A percentile compares a stretch with the other conserved stretches of the same genome.
phyloP scores from a whole-genome alignment of 2,797 vertebrate genomes.

The Percopsis omiscomaycus region DNA sequence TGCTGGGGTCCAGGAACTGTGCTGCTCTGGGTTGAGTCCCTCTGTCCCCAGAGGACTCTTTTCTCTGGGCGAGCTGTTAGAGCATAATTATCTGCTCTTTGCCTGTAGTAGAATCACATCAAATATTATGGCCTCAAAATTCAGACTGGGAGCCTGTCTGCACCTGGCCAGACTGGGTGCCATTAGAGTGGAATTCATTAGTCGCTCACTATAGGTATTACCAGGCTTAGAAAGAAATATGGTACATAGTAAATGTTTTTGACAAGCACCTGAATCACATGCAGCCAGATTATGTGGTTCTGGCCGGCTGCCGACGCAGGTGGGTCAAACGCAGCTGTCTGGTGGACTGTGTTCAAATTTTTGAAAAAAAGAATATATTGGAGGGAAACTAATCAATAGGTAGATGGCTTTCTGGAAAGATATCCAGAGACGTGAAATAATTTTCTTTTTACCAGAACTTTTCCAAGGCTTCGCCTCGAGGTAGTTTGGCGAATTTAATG shows the following conservation, averaged over 20 bases:
- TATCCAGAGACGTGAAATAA: no score
- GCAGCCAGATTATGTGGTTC: constrained; percentile 55
- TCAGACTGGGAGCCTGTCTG: constrained; percentile 33
- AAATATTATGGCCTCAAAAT: constrained; percentile 43
- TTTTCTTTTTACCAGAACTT: constrained; percentile 32
- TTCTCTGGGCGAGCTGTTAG: constrained; percentile 50
- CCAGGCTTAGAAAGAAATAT: constrained; percentile 51
- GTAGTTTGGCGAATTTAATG: constrained; percentile 18
- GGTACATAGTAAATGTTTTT: constrained; percentile 43
- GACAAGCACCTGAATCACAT: constrained; percentile 49
- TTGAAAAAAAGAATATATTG: constrained; percentile 50
- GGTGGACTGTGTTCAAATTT: constrained; percentile 61
- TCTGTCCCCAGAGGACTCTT: constrained; percentile 37
- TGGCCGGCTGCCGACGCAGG: constrained; percentile 60
- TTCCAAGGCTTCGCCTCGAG: neutral
- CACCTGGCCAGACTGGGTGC: constrained; percentile 38
- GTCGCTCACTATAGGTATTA: constrained; percentile 59
- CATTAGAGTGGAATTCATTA: constrained; percentile 31
- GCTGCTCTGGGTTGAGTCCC: constrained; percentile 14
- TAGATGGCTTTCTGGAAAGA: no score
- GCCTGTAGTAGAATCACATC: constrained; percentile 45
- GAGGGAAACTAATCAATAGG: no score
- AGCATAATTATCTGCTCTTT: constrained; percentile 50
- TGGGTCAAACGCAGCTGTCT: constrained; percentile 52
- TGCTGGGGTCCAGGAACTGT: constrained; percentile 19